A percentile compares a stretch with the other conserved stretches of the same genome.
Evolutionary conservation across 2,113 vertebrate genomes (phyloP).

Genomic region (Atractosteus spatula): DNA sequence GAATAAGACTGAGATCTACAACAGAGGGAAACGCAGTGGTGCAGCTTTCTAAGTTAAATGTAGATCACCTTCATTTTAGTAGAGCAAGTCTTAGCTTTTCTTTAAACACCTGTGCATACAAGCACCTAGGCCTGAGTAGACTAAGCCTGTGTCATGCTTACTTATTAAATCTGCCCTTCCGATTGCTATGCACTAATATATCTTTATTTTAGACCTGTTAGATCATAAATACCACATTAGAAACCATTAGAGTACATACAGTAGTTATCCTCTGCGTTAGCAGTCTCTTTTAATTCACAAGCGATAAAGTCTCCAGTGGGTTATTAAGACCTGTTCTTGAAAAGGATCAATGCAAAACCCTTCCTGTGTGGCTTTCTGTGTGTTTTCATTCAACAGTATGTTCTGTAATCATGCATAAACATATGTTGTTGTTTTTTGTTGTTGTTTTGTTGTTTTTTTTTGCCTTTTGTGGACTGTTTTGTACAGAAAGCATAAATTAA

Average conservation of each 20-base stretch:
- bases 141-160: slow-evolving; percentile 43
- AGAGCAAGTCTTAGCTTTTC: background rate
- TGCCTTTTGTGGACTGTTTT: slow-evolving; percentile 2
- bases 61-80: background rate
- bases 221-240: slow-evolving; percentile 45
- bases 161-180: slow-evolving; percentile 28
- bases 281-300: slow-evolving; percentile 35
- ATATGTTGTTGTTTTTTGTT: background rate
- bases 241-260: slow-evolving; percentile 36
- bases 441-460: too few relatives aligned
- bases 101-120: background rate
- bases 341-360: slow-evolving; percentile 28
- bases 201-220: slow-evolving; percentile 34
- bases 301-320: slow-evolving; percentile 29
- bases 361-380: background rate
- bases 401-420: slow-evolving; percentile 13
- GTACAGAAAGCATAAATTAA: slow-evolving; percentile 19
- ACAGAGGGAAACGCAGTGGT: background rate
- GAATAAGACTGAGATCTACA: background rate
- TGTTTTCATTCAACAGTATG: slow-evolving; percentile 7
- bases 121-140: background rate
- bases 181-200: slow-evolving; percentile 24
- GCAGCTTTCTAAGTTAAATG: background rate
- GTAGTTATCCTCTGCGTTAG: slow-evolving; percentile 36
- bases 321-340: slow-evolving; percentile 39